phyloP scores from a whole-genome alignment of 2,888 invertebrate genomes.

The Dicyrtomina minuta region DNA sequence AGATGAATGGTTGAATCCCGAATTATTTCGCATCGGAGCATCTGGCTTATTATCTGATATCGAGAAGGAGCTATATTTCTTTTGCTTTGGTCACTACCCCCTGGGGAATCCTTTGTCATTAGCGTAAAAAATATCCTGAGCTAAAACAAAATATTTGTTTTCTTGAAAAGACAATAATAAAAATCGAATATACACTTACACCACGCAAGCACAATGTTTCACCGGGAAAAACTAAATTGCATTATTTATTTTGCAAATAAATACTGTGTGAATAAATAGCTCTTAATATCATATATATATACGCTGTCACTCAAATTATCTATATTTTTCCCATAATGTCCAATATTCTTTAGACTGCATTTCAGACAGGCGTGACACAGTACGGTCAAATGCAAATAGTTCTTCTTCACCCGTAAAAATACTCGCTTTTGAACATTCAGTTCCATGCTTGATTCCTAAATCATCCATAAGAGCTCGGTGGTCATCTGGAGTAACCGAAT shows the following conservation, averaged over 20 bases:
- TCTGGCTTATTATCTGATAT: conserved; percentile 84
- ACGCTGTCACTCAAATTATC: conserved; percentile 30
- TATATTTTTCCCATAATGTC: conserved; percentile 71
- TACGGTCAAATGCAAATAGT: conserved; percentile 92
- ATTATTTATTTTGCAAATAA: no score
- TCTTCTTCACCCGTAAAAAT: conserved; percentile 98
- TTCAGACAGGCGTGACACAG: conserved; percentile 87
- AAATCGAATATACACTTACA: no score
- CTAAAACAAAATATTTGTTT: no score
- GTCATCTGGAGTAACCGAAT: conserved; percentile 63
- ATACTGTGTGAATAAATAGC: no score
- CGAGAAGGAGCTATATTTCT: conserved; percentile 61
- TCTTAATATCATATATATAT: no score
- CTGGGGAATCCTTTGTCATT: conserved; percentile 37
- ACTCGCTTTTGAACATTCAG: conserved; percentile 69
- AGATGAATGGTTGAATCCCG: conserved; percentile 74
- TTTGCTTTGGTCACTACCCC: conserved; percentile 52
- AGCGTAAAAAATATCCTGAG: no score
- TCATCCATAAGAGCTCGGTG: conserved; percentile 93
- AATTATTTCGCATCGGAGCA: conserved; percentile 90
- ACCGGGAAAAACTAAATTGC: no score
- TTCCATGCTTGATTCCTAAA: conserved; percentile 77
- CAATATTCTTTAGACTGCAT: conserved; percentile 96
- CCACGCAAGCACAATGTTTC: no score
- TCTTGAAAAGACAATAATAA: no score